Percentiles rank a stretch among this genome's conserved stretches.
phyloP scores from a whole-genome alignment of 1,140 invertebrate species.

The Hermetia illucens region DNA sequence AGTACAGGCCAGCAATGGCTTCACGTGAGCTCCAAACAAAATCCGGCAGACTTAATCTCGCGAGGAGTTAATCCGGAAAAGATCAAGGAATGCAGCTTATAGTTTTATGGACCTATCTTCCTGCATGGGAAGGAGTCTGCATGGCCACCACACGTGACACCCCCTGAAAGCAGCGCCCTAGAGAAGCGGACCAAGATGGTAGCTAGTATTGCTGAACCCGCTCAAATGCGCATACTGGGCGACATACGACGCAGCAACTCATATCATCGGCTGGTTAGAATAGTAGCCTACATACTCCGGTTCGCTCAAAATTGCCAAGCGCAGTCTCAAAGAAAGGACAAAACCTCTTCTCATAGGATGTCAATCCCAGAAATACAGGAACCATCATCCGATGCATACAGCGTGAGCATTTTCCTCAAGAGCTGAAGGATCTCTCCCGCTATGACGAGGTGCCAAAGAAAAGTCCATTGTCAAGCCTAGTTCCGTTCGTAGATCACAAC shows the following conservation, averaged over 20 bases:
- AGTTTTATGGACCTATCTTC: conserved; percentile 3
- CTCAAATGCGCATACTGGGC: no score
- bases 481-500: conserved; percentile 26
- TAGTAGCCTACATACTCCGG: background rate
- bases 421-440: background rate
- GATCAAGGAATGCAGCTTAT: background rate
- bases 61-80: conserved; percentile 6
- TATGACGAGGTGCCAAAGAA: background rate
- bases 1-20: conserved; percentile 11
- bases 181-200: background rate
- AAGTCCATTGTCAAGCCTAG: conserved; percentile 8
- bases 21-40: conserved; percentile 12
- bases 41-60: conserved; percentile 14
- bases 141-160: conserved; percentile 2
- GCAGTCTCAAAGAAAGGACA: background rate
- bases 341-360: background rate
- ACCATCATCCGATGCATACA: background rate
- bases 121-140: background rate
- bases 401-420: background rate
- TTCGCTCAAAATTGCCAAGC: background rate
- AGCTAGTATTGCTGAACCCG: background rate
- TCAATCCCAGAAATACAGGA: background rate
- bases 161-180: background rate
- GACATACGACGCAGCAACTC: conserved; percentile 1
- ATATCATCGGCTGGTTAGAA: background rate